Evolutionary conservation across 1,140 invertebrate genomes (phyloP).

Genomic region (Apis florea): DNA sequence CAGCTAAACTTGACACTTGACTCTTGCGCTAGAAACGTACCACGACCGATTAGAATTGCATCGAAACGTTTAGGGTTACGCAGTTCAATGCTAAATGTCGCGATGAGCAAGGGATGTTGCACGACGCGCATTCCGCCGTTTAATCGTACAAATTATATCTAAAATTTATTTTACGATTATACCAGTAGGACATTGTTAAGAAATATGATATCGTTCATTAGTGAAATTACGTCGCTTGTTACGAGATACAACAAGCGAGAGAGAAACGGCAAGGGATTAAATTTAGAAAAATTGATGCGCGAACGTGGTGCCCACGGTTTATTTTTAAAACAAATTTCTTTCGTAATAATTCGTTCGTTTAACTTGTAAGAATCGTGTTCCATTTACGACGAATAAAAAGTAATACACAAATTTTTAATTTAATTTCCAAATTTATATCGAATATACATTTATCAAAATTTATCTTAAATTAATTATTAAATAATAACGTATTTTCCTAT

Average conservation of each 20-base stretch:
- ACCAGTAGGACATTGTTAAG: not conserved
- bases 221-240: too few relatives aligned
- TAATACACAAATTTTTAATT: not conserved
- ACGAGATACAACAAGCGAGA: too few relatives aligned
- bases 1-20: slow-evolving; percentile 59
- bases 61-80: slow-evolving; percentile 50
- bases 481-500: not conserved
- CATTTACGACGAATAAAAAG: not conserved
- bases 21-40: slow-evolving; percentile 48
- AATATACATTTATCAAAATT: not conserved
- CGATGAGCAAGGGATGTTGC: slow-evolving; percentile 7
- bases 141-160: too few relatives aligned
- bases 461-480: not conserved
- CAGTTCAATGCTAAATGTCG: slow-evolving; percentile 51
- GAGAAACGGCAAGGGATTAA: too few relatives aligned
- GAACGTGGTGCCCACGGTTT: too few relatives aligned
- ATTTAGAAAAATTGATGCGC: too few relatives aligned
- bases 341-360: too few relatives aligned
- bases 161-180: not conserved
- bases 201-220: too few relatives aligned
- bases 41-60: slow-evolving; percentile 56
- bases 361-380: not conserved
- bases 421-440: not conserved
- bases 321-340: too few relatives aligned
- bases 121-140: not conserved